Evolutionary conservation across 92 coral and sea anemone genomes (phyloP), one percentile per base, ranked within the genome.

Genomic region (Porites evermanni): DNA sequence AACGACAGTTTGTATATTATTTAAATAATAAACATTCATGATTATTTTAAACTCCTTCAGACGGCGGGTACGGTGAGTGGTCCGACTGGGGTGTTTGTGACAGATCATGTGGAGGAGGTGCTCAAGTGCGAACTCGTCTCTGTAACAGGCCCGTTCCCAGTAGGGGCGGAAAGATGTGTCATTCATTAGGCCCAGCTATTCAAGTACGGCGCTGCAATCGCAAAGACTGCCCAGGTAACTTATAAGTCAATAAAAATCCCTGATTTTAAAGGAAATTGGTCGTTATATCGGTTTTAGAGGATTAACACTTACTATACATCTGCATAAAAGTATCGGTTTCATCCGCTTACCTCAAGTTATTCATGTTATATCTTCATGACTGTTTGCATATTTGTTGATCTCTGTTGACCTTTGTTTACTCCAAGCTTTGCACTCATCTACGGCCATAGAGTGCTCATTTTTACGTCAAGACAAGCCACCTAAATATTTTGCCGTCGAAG

Each of bases 41-140:
- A 29, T 29, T 29, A 29, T 67, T 8, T 70, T 21, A 38, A 50
- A 26, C 26, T 44, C 11, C 51, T 32, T 59, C 77, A 81, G 90
- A 86, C 68, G 90, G 86, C 7, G 87, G 86, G 19, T 94, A 87
- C 38, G 67, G 98, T 29, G 84, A 81, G 53, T 94, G 98, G 98
- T 94, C 98, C 56, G 84, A 47, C 70, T 94, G 98, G 98, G 93
- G 95, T 75, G 56, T 84, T 19, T 94, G 98, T 88, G 94, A 92
- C 86, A 87, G 95, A 54, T 72, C 95, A 17, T 94, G 98, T 65
- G 95, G 94, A 20, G 94, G 95, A 23, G 95, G 98, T 53, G 92
- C 94, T 18, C 98, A 92, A 68, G 89, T 94, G 84, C 98, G 95
- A 56, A 94, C 94, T 12, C 86, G 98, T 65, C 56, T 94, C 47